Percentiles rank a stretch among this genome's conserved stretches.
Evolutionary conservation across 1,140 invertebrate species (phyloP).

Genomic region (Popillia japonica): DNA sequence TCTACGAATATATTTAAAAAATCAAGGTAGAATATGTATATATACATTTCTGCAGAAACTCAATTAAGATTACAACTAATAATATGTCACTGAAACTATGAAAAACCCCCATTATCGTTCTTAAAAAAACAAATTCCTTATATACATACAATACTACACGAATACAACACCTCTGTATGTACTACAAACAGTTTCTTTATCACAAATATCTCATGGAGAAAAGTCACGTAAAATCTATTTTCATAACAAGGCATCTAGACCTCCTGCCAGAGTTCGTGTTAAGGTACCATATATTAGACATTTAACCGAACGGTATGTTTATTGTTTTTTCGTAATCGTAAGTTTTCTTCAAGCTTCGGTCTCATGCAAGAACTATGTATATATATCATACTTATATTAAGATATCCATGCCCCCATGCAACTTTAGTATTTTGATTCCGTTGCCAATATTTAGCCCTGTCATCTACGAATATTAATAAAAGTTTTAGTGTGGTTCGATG

Average conservation of each 20-base stretch:
- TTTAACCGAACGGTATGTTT: background rate
- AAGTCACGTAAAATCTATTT: background rate
- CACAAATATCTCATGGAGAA: background rate
- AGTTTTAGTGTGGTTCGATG: too few species aligned
- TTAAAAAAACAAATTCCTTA: background rate
- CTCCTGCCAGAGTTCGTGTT: background rate
- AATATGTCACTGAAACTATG: background rate
- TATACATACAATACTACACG: slow-evolving; percentile 1
- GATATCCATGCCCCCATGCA: background rate
- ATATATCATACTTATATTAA: background rate
- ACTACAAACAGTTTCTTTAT: background rate
- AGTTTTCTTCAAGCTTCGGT: background rate
- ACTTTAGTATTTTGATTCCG: background rate
- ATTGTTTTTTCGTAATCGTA: background rate
- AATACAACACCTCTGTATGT: background rate
- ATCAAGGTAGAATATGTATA: background rate
- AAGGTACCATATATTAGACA: background rate
- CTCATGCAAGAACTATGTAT: background rate
- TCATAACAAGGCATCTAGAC: background rate
- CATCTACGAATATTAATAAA: too few species aligned
- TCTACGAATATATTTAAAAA: background rate
- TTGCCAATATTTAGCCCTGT: too few species aligned
- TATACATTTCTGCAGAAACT: background rate
- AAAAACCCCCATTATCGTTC: background rate
- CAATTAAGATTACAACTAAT: slow-evolving; percentile 7